A percentile compares a stretch with the other conserved stretches of the same genome.
Evolutionary conservation across 2,888 invertebrate species (phyloP).

Genomic region (Pandemis cinnamomeana): DNA sequence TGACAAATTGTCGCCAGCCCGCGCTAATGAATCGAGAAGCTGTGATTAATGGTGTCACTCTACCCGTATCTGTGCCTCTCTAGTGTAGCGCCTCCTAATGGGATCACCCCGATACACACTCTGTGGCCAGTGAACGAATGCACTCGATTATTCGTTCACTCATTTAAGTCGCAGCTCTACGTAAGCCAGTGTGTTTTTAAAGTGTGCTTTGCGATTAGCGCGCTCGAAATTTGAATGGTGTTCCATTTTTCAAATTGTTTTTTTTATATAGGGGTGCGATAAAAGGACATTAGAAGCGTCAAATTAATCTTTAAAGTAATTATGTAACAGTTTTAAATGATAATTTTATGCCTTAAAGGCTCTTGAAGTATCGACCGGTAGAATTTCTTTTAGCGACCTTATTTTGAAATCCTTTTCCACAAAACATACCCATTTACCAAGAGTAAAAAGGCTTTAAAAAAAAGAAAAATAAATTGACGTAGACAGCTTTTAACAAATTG

Average conservation of each 20-base stretch:
- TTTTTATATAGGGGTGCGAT: slow-evolving; percentile 19
- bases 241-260: slow-evolving; percentile 34
- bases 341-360: not conserved
- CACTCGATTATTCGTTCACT: slow-evolving; percentile 39
- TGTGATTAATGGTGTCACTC: slow-evolving; percentile 46
- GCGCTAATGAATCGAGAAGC: slow-evolving; percentile 45
- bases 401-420: not conserved
- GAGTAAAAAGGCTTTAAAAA: not conserved
- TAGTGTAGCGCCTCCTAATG: slow-evolving; percentile 46
- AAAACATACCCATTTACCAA: not conserved
- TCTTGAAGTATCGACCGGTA: not conserved
- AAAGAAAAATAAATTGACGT: not conserved
- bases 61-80: slow-evolving; percentile 40
- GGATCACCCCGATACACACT: slow-evolving; percentile 43
- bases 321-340: slow-evolving; percentile 22
- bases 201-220: slow-evolving; percentile 31
- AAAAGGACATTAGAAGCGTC: slow-evolving; percentile 30
- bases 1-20: slow-evolving; percentile 44
- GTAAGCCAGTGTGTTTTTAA: slow-evolving; percentile 26
- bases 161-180: slow-evolving; percentile 33
- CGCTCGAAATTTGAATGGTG: slow-evolving; percentile 31
- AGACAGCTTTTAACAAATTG: slow-evolving; percentile 22
- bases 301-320: slow-evolving; percentile 33
- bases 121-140: slow-evolving; percentile 34
- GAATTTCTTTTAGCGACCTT: not conserved